Percentiles rank a stretch among this genome's conserved stretches.
These are phyloP conservation scores for Megastigmus dorsalis DNA, from an alignment of 2,888 invertebrate species.

Conservation along the genomic window DNA sequence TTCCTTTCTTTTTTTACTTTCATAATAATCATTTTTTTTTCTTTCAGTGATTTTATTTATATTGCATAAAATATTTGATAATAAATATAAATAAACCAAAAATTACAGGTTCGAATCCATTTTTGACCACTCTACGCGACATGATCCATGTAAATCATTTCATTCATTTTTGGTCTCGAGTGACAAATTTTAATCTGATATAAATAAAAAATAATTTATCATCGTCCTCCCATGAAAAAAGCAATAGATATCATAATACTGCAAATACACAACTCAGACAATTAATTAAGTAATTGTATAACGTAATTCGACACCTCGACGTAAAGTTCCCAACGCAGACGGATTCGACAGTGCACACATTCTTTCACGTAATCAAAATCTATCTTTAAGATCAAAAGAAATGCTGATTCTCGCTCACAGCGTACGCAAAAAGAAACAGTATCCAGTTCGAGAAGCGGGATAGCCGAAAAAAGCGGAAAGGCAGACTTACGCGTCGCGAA, in stretches of 20 bases:
- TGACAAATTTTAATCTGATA: too few species aligned
- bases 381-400: conserved; percentile 23
- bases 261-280: background rate
- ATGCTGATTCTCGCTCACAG: background rate
- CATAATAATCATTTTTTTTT: too few species aligned
- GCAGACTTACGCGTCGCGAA: background rate
- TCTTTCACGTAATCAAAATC: conserved; percentile 30
- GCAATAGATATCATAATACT: background rate
- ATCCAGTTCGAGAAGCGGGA: background rate
- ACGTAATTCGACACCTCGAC: conserved; percentile 24
- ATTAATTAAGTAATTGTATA: conserved; percentile 2
- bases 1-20: too few species aligned
- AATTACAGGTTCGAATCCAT: too few species aligned
- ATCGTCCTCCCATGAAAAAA: too few species aligned
- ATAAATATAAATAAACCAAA: too few species aligned
- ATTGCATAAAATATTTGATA: too few species aligned
- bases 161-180: too few species aligned
- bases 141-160: too few species aligned
- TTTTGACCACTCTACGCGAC: too few species aligned
- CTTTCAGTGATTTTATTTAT: too few species aligned
- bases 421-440: background rate
- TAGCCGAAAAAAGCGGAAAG: background rate
- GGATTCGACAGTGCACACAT: conserved; percentile 8
- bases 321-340: conserved; percentile 7
- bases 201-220: background rate